Evolutionary conservation across 2,113 vertebrate genomes (phyloP).

Genomic region (Elephas maximus): DNA sequence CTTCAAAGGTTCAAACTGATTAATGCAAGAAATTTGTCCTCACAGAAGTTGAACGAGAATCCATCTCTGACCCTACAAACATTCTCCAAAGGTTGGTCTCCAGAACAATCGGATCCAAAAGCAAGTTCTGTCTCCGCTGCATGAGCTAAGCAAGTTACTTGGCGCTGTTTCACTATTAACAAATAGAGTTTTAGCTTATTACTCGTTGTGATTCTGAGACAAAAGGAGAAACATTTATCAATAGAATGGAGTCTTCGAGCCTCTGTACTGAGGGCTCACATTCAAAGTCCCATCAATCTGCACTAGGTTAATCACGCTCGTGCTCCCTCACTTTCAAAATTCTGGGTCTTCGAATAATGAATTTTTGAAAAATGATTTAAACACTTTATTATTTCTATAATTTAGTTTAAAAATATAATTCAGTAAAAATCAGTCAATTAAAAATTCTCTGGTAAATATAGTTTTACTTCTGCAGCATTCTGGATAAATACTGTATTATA

Average conservation of each 20-base stretch:
- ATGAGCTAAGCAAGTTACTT: not conserved
- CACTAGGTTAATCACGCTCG: not conserved
- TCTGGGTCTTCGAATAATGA: not conserved
- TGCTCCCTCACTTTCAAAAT: not conserved
- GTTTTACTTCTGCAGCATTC: conserved; percentile 9
- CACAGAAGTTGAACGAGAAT: not conserved
- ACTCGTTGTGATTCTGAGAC: conserved; percentile 18
- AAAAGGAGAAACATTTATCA: conserved; percentile 9
- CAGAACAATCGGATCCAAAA: not conserved
- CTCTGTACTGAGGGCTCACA: not conserved
- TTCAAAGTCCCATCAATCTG: not conserved
- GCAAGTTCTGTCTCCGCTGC: not conserved
- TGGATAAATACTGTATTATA: not conserved
- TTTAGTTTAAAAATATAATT: conserved; percentile 23
- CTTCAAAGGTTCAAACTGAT: not conserved
- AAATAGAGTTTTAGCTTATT: not conserved
- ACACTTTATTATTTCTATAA: not conserved
- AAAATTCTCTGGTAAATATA: conserved; percentile 22
- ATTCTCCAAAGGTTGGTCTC: not conserved
- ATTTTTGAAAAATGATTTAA: not conserved
- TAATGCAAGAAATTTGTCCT: not conserved
- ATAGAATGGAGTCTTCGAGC: not conserved
- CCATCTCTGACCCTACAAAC: not conserved
- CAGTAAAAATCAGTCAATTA: not conserved
- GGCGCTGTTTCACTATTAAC: not conserved